Evolutionary conservation across 2,113 vertebrate genomes (phyloP).

Genomic region (Riparia riparia): DNA sequence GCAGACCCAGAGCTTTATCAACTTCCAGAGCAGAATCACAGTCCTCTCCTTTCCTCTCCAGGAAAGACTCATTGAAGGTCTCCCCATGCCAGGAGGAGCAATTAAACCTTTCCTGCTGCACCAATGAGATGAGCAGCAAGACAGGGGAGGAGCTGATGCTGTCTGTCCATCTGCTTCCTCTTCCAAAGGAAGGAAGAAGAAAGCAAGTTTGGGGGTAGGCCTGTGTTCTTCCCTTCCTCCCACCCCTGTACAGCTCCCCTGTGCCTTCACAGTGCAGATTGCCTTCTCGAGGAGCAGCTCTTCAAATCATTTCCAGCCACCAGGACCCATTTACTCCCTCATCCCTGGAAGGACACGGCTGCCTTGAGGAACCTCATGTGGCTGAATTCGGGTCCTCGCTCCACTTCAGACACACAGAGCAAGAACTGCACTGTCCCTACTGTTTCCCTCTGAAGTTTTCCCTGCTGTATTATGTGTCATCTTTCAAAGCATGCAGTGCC

Average conservation of each 20-base stretch:
- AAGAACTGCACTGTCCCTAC: not conserved
- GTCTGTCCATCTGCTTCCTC: not conserved
- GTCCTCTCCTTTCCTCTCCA: not conserved
- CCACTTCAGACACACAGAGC: not conserved
- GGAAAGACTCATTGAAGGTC: not conserved
- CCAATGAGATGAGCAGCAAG: not conserved
- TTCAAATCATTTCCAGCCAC: not conserved
- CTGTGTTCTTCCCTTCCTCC: not conserved
- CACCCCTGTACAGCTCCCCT: not conserved
- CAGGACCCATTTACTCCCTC: not conserved
- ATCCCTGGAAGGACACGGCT: not conserved
- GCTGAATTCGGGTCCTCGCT: not conserved
- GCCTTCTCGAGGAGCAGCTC: not conserved
- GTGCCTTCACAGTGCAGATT: not conserved
- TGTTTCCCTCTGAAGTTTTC: not conserved
- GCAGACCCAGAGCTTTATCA: not conserved
- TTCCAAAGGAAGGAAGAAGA: not conserved
- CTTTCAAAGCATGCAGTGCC: not conserved
- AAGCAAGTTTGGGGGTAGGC: rapidly evolving
- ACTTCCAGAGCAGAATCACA: not conserved
- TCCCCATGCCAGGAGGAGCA: not conserved
- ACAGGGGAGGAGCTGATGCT: not conserved
- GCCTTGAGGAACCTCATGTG: not conserved
- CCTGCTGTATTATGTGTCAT: not conserved
- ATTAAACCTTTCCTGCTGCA: not conserved